Evolutionary conservation across 2,113 vertebrate species (phyloP).

Genomic region (Mystacornis crossleyi): DNA sequence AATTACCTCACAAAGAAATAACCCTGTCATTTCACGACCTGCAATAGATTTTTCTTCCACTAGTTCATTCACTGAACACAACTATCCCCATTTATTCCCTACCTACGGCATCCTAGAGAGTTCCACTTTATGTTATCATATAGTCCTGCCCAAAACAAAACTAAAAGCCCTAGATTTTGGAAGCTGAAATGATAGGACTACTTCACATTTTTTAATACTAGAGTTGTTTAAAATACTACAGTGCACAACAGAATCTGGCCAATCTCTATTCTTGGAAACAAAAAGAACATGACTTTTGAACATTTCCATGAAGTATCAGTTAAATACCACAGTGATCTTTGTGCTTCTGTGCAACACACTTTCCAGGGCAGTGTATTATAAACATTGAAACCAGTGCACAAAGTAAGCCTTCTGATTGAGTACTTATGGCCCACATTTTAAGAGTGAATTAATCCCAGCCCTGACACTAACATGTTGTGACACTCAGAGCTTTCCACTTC

Average conservation of each 20-base stretch:
- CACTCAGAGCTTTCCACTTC: constrained; percentile 24
- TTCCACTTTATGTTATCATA: neutral
- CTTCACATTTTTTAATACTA: neutral
- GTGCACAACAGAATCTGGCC: neutral
- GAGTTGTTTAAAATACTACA: neutral
- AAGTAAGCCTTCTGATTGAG: constrained; percentile 1
- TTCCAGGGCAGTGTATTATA: neutral
- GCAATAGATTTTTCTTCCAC: neutral
- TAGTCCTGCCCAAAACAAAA: neutral
- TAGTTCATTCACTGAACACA: neutral
- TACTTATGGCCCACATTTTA: neutral
- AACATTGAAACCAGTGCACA: neutral
- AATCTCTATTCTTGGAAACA: neutral
- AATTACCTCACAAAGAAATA: neutral
- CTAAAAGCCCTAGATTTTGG: neutral
- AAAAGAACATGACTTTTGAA: neutral
- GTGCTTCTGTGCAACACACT: neutral
- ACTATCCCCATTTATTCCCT: neutral
- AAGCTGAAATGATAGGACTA: neutral
- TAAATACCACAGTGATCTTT: neutral
- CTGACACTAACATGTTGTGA: constrained; percentile 31
- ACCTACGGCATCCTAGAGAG: neutral
- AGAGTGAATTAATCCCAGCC: constrained; percentile 34
- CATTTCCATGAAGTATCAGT: neutral
- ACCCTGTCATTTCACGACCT: neutral